Conservation (phyloP, 2,113 vertebrate species). For the Megalops atlanticus region DNA sequence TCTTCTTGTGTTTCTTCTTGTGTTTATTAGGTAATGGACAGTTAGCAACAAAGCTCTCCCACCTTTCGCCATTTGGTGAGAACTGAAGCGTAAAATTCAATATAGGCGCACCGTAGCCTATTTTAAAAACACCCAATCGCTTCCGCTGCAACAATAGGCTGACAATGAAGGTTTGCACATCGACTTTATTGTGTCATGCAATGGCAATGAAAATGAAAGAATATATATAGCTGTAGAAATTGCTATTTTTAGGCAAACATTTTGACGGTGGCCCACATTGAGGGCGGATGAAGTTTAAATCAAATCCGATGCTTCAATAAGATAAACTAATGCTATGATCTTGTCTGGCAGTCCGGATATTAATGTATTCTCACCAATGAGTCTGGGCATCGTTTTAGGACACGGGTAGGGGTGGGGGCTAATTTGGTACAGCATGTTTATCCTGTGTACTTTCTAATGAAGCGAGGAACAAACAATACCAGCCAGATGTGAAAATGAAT, state of each 20-base stretch:
- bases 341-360: not conserved
- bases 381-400: not conserved
- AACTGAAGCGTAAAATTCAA: too few species aligned
- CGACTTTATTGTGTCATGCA: too few species aligned
- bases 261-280: not conserved
- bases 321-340: not conserved
- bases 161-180: too few species aligned
- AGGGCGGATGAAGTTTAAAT: conserved; percentile 5
- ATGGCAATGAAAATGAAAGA: too few species aligned
- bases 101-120: too few species aligned
- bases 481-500: not conserved
- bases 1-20: too few species aligned
- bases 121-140: too few species aligned
- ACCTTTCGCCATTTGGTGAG: too few species aligned
- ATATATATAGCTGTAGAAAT: not conserved
- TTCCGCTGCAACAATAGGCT: too few species aligned
- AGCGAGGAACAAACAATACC: not conserved
- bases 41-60: too few species aligned
- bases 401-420: not conserved
- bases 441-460: not conserved
- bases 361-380: not conserved
- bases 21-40: too few species aligned
- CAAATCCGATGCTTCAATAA: not conserved
- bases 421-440: conserved; percentile 6
- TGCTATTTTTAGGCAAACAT: conserved; percentile 5